Percentiles rank a stretch among this genome's conserved stretches.
phyloP scores from a whole-genome alignment of 92 coral and sea anemone species.

The Umimayanthus chanpuru region DNA sequence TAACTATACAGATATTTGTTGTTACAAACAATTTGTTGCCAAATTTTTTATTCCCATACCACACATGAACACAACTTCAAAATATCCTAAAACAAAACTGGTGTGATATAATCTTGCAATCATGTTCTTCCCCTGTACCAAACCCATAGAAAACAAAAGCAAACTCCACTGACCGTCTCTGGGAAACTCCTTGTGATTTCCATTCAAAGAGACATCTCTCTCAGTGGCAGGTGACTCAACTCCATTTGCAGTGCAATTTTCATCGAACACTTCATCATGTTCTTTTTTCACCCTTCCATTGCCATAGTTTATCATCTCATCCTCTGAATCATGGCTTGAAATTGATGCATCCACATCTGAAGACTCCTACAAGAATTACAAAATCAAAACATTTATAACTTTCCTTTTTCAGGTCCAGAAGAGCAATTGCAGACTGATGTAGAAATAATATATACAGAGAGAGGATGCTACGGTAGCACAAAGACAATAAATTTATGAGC shows the following conservation, averaged over 20 bases:
- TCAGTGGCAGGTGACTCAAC: constrained; percentile 56
- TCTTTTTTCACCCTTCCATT: constrained; percentile 82
- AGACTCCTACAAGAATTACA: constrained; percentile 67
- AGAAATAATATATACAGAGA: no score
- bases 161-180: constrained; percentile 64
- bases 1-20: no score
- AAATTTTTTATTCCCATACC: no score
- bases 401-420: no score
- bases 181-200: constrained; percentile 66
- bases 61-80: no score
- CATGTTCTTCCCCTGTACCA: no score
- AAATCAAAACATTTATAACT: background rate
- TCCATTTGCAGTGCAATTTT: constrained; percentile 86
- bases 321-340: constrained; percentile 95
- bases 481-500: no score
- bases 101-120: no score
- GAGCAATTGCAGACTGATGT: no score
- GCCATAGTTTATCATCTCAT: constrained; percentile 62
- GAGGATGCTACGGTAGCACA: no score
- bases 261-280: constrained; percentile 77
- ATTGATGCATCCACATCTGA: constrained; percentile 98
- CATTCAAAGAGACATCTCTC: constrained; percentile 71
- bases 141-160: background rate
- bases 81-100: no score
- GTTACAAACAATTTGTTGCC: no score